Evolutionary conservation across 1,140 invertebrate species (phyloP), one percentile per base, ranked within the genome.

Genomic region (Neodiprion lecontei): DNA sequence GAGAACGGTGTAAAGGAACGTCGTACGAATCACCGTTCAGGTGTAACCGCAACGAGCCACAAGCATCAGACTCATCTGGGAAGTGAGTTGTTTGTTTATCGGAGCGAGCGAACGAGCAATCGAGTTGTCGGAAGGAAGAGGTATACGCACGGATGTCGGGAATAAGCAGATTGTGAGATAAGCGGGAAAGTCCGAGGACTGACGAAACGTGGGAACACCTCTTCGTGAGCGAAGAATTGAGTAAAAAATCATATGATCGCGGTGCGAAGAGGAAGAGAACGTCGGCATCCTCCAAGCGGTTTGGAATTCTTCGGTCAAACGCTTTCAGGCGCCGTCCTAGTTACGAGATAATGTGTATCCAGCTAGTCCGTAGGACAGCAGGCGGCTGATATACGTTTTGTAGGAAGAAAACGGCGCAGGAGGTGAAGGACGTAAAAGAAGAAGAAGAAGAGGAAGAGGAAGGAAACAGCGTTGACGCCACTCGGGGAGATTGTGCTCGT

Each of bases 221-320:
- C 5, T 40, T 5, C 28, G 28, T 40, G 5, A 3, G 2, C 28
- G 2, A 4, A 40, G 28, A 40, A 40, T 40, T 40, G 28, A 40
- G 28, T 40, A 5, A 40, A 40, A 40, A 40, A 40, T 40, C 1
- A 40, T 40, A 40, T 40, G 1, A 40, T 40, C 28, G 28, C 28
- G 28, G 28, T 40, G 28, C 28, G 5, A 40, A 40, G 28, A 40
- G 28, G 2, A 40, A 40, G 5, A 40, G 28, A 40, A 3, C 28
- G 28, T 40, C 17, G 17, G 17, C 17, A 21, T 21, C 17, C 17
- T 61, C 53, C 53, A n/a, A 53, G 53, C 9, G 4, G 53, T 61
- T 61, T 61, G 53, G 53, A 61, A 61, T 61, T 61, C 53, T 61
- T 61, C n/a, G 53, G 53, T 61, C 53, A 61, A 61, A 61, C 53